Percentiles rank a stretch among this genome's conserved stretches.
Evolutionary conservation across 2,113 vertebrate species (phyloP).

Genomic region (Ceyx cyanopectus): DNA sequence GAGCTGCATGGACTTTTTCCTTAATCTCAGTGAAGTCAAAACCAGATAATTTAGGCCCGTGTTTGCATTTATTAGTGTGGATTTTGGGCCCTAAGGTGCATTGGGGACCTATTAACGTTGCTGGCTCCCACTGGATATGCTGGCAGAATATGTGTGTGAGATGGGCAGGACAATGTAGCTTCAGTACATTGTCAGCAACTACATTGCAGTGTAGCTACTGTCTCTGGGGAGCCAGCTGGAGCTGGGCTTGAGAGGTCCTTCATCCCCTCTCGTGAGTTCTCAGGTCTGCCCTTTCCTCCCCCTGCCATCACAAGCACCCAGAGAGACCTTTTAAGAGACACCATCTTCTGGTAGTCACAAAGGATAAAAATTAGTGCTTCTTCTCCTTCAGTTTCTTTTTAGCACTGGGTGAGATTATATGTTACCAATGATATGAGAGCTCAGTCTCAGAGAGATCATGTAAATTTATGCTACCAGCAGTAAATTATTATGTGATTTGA

Average conservation of each 20-base stretch:
- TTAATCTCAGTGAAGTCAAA: background rate
- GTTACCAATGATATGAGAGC: background rate
- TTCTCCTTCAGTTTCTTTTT: background rate
- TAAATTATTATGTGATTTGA: background rate
- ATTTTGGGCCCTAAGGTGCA: accelerated
- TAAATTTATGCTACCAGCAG: background rate
- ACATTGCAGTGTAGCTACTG: no score
- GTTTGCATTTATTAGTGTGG: background rate
- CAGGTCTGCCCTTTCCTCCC: background rate
- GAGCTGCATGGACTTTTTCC: background rate
- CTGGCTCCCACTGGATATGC: background rate
- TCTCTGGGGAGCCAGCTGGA: background rate
- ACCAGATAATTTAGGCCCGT: background rate
- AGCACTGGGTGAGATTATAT: background rate
- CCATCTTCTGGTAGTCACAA: background rate
- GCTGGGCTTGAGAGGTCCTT: background rate
- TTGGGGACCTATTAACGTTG: background rate
- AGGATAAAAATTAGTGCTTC: background rate
- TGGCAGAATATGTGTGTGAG: background rate
- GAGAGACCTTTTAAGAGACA: background rate
- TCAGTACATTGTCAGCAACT: background rate
- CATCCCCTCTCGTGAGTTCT: background rate
- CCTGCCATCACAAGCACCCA: accelerated
- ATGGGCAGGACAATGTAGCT: accelerated
- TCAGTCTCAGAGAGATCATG: background rate